These are phyloP conservation scores for Pipistrellus nathusii DNA, from an alignment of 2,797 vertebrate genomes.

Conservation along the genomic window DNA sequence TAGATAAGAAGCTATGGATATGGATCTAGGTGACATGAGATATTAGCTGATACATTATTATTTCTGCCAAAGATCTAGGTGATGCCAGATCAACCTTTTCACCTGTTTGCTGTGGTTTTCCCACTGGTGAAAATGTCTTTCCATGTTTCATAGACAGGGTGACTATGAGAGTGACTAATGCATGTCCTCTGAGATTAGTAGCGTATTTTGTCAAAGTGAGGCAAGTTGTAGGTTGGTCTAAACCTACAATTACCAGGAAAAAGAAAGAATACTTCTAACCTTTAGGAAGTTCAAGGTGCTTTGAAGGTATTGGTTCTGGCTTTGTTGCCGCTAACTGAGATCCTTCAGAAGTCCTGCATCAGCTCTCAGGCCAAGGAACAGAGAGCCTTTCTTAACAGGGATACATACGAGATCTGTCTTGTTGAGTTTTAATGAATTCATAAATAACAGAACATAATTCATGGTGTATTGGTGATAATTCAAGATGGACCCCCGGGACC, in stretches of 20 bases:
- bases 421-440: too few relatives aligned
- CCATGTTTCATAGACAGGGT: background rate
- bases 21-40: background rate
- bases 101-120: background rate
- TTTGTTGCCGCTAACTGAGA: background rate
- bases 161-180: background rate
- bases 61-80: background rate
- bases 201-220: background rate
- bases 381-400: background rate
- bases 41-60: background rate
- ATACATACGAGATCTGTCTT: background rate
- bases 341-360: background rate
- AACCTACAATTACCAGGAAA: background rate
- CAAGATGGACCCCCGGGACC: too few relatives aligned
- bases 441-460: too few relatives aligned
- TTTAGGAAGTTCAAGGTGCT: slow-evolving; percentile 15
- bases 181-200: background rate
- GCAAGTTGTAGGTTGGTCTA: background rate
- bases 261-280: background rate
- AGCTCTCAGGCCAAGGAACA: background rate
- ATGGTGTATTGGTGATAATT: too few relatives aligned
- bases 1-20: background rate
- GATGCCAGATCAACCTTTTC: background rate
- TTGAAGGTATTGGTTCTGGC: slow-evolving; percentile 7
- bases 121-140: background rate